Base-by-base conservation (phyloP, 1,140 invertebrate genomes). In the Plectrocnemia conspersa region DNA sequence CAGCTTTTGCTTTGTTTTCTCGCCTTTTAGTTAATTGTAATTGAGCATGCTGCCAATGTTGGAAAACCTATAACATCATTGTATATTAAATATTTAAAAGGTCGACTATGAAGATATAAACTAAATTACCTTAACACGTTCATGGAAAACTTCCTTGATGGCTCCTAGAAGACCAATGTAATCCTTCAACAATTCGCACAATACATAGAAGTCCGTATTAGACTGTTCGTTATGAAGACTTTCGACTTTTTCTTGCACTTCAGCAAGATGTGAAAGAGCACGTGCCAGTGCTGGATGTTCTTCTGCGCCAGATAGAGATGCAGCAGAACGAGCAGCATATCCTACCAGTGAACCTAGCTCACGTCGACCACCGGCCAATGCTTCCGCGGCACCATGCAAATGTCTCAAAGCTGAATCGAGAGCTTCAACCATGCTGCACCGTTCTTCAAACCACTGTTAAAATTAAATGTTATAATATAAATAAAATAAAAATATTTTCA, bases 91-190 rank as follows among this genome's bases (percentile, higher is more conserved):
- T 21, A 42, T 42, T 7, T 45, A 33, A 35, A 33, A n/a, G n/a
- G 1, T 32, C 11, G n/a, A 13, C n/a, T 46, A 5, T n/a, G 27
- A 15, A 25, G 18, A 48, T 35, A 25, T 29, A 24, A 48, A 35
- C 7, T 27, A 11, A 4, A 48, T 38, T 64, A 75, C 75, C 77
- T 99, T 98, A 0, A 98, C 93, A 64, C 97, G 79, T 72, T 98
- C 95, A 68, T 97, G 92, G 65, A 99, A 97, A n/a, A 95, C 92
- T 68, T 96, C 93, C 75, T 97, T 95, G 24, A 98, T 91, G 53
- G 93, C 86, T 1, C 86, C 89, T 65, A 98, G 87, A 1, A 99
- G 77, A 4, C 89, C 85, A 18, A 99, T 83, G 68, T 99, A 98
- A 72, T 99, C 97, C 64, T 96, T 93, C 24, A 98, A 74, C 56